Conservation (phyloP, 2,888 invertebrate species). For the Hypena proboscidalis region DNA sequence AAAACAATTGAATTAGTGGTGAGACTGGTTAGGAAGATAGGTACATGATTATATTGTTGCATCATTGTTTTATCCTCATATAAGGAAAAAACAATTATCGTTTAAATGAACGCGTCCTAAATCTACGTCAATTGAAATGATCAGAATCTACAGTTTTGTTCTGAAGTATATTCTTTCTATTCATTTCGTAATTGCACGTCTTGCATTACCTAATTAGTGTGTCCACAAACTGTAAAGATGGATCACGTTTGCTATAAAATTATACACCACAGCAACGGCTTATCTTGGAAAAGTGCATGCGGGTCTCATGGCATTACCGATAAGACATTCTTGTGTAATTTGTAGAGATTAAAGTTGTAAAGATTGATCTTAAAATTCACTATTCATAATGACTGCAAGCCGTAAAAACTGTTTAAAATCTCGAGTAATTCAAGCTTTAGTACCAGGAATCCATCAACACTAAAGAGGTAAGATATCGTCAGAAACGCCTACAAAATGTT, state of each 20-base stretch:
- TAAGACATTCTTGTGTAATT: slow-evolving; percentile 8
- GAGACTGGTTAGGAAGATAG: no score
- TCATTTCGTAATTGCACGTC: slow-evolving; percentile 15
- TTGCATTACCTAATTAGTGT: slow-evolving; percentile 39
- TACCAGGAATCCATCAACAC: no score
- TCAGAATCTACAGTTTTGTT: slow-evolving; percentile 11
- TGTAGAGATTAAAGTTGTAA: no score
- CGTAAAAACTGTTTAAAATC: no score
- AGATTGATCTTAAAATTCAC: no score
- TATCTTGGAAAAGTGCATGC: slow-evolving; percentile 31
- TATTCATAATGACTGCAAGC: no score
- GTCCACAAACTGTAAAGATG: slow-evolving; percentile 46
- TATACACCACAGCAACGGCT: slow-evolving; percentile 25
- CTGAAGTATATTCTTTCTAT: slow-evolving; percentile 22
- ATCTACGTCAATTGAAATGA: slow-evolving; percentile 7
- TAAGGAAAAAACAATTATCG: neutral
- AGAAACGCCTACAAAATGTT: no score
- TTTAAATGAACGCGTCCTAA: neutral
- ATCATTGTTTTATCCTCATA: no score
- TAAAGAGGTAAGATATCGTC: no score
- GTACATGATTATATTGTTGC: neutral
- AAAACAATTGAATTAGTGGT: no score
- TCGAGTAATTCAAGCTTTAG: no score
- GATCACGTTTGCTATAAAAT: slow-evolving; percentile 36
- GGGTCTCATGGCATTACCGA: slow-evolving; percentile 7